Conservation (phyloP, 2,797 vertebrate genomes). For the Sardinella longiceps region DNA sequence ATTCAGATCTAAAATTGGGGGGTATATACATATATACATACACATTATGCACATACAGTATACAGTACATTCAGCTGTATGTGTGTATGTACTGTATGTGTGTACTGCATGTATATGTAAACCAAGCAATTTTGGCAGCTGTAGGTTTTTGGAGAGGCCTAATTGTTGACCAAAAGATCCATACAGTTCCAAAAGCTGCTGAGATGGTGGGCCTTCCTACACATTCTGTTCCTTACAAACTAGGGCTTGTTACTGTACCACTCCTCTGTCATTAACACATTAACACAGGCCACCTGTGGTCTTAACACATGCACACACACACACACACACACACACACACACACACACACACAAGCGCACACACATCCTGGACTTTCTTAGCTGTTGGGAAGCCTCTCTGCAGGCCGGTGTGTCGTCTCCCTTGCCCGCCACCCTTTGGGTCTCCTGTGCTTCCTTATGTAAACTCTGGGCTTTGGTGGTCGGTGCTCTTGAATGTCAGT, state of each 20-base stretch:
- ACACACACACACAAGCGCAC: background rate
- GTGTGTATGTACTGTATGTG: too few species aligned
- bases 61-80: too few species aligned
- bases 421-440: background rate
- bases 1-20: too few species aligned
- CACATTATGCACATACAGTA: too few species aligned
- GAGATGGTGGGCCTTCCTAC: background rate
- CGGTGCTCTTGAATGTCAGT: slow-evolving; percentile 8
- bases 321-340: slow-evolving; percentile 2
- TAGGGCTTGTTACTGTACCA: background rate
- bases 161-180: background rate
- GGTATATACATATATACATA: too few species aligned
- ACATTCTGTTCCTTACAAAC: background rate
- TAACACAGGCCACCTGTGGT: slow-evolving; percentile 45
- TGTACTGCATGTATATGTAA: too few species aligned
- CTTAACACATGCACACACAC: slow-evolving; percentile 14
- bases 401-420: background rate
- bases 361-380: background rate
- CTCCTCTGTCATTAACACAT: slow-evolving; percentile 35
- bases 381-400: background rate
- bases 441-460: background rate
- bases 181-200: background rate
- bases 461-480: slow-evolving; percentile 20
- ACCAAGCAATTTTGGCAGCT: too few species aligned
- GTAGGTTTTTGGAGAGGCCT: too few species aligned